Evolutionary conservation across 1,140 invertebrate species (phyloP).

Genomic region (Solenopsis invicta): DNA sequence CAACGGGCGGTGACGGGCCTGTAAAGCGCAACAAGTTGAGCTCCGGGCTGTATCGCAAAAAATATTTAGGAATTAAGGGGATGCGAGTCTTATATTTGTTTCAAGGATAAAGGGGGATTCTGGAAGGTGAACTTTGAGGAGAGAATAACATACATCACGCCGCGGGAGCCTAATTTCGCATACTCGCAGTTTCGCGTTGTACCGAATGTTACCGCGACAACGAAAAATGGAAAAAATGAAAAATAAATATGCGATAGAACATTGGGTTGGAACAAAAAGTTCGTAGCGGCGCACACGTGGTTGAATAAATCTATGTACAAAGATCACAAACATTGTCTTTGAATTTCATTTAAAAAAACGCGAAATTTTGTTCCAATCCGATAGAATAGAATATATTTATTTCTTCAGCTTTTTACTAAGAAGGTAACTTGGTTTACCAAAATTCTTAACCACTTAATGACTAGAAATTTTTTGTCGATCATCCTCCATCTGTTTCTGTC

Average conservation of each 20-base stretch:
- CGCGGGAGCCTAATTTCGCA: constrained; percentile 5
- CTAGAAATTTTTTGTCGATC: too few species aligned
- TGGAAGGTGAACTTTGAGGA: constrained; percentile 13
- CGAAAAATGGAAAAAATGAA: constrained; percentile 1
- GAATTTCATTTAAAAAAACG: too few species aligned
- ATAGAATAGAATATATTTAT: too few species aligned
- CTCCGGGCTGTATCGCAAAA: constrained; percentile 71
- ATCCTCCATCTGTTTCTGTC: too few species aligned
- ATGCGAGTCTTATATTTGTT: constrained; percentile 32
- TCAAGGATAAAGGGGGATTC: constrained; percentile 31
- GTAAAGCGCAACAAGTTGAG: constrained; percentile 78
- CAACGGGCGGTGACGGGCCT: constrained; percentile 73
- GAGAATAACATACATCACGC: background rate
- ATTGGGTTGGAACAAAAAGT: too few species aligned
- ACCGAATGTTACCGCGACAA: background rate
- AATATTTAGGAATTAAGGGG: constrained; percentile 74
- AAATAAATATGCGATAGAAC: constrained; percentile 17
- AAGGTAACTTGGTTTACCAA: too few species aligned
- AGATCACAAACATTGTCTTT: too few species aligned
- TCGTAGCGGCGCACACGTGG: too few species aligned
- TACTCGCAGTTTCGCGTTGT: background rate
- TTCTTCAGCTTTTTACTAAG: too few species aligned
- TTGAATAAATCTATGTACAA: too few species aligned
- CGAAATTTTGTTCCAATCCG: too few species aligned
- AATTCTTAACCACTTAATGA: too few species aligned